Evolutionary conservation across 2,888 invertebrate species (phyloP), one percentile per base, ranked within the genome.

Genomic region (Nephrotoma appendiculata): DNA sequence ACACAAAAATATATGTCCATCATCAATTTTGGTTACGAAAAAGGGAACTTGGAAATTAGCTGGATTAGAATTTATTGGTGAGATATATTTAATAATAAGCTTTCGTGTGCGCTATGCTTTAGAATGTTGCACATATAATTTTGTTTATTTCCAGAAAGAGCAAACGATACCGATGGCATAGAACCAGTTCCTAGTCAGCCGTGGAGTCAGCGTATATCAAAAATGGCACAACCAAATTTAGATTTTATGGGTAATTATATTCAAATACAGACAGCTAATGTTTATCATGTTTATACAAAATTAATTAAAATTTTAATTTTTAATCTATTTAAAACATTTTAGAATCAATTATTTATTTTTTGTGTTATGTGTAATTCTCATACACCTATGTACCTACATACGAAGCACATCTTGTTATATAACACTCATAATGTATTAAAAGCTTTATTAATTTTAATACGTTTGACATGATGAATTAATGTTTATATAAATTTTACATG

Each of bases 41-140:
- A 94, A 95, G 87, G 98, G 98, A 88, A 97, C 97, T 83, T 99
- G 99, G 99, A 99, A 99, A 91, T 93, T 99, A 87, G 96, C 96
- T 86, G 98, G 99, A 42, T 94, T 99, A 88, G 98, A 98, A 91
- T 99, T 98, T 92, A 94, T 95, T 88, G 98, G 71, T 71, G 71
- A 71, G 71, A 19, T 71, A 31, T 2, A 48, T 31, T 45, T 86
- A 86, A 31, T 12, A 41, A 19, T 57, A 52, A 86, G 31, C 15
- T 3, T 19, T 43, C 31, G 6, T n/a, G 1, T 12, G 15, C 15
- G 15, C 31, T 31, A 31, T 31, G 31, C 31, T 31, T 12, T 41
- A 48, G 19, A 7, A 48, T 42, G 41, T 57, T 86, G 11, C 15
- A 31, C 12, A 41, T 31, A 19, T 83, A 41, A 43, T n/a, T 85